Conservation (phyloP, 1,140 invertebrate genomes). For the Ostrea edulis region DNA sequence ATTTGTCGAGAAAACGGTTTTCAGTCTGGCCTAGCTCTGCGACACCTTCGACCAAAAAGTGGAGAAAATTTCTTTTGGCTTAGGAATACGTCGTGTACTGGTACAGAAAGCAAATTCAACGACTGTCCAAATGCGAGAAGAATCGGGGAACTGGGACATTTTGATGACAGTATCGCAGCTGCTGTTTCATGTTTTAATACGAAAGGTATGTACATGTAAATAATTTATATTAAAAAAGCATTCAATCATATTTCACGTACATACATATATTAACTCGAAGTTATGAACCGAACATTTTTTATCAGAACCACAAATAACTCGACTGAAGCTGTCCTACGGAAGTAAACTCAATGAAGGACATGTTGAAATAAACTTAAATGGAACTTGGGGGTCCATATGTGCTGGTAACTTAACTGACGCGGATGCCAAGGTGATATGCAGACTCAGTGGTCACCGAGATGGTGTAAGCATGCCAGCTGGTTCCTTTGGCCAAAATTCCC, state of each 20-base stretch:
- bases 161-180: conserved; percentile 21
- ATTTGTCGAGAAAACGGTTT: conserved; percentile 68
- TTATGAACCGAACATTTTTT: background rate
- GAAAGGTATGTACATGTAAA: background rate
- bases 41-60: background rate
- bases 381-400: conserved; percentile 49
- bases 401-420: conserved; percentile 47
- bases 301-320: background rate
- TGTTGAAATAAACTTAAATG: conserved; percentile 54
- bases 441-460: conserved; percentile 51
- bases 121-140: conserved; percentile 43
- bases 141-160: conserved; percentile 32
- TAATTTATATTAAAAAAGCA: background rate
- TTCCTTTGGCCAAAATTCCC: conserved; percentile 31
- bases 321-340: conserved; percentile 41
- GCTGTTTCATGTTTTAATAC: conserved; percentile 40
- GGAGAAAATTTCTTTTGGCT: conserved; percentile 37
- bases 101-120: conserved; percentile 34
- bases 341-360: conserved; percentile 47
- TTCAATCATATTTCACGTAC: no score
- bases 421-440: conserved; percentile 59
- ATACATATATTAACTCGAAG: no score
- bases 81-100: conserved; percentile 39
- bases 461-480: conserved; percentile 40
- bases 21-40: background rate